phyloP scores from a whole-genome alignment of 2,888 invertebrate species.

The Noctuana brunneofusca region DNA sequence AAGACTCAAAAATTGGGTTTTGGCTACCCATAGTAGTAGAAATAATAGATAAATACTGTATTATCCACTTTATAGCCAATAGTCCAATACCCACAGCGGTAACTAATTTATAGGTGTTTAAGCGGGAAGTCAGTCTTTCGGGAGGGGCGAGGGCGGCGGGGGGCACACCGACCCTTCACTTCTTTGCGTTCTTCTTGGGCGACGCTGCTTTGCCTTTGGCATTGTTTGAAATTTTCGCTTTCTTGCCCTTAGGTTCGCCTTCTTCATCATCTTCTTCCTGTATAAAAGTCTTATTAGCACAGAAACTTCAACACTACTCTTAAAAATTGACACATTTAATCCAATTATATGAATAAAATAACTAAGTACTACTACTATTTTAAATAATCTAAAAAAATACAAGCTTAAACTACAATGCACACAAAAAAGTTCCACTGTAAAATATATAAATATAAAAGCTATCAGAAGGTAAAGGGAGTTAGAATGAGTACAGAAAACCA shows the following conservation, averaged over 20 bases:
- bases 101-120: neutral
- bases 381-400: neutral
- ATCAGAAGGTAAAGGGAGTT: conserved; percentile 76
- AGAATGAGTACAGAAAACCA: conserved; percentile 79
- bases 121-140: conserved; percentile 36
- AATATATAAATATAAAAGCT: conserved; percentile 40
- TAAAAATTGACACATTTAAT: too few species aligned
- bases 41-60: neutral
- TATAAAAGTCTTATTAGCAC: conserved; percentile 33
- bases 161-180: conserved; percentile 59
- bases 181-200: conserved; percentile 87
- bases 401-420: neutral
- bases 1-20: too few species aligned
- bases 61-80: conserved; percentile 32
- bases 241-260: conserved; percentile 90
- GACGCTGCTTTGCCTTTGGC: conserved; percentile 87
- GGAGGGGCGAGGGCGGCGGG: conserved; percentile 40
- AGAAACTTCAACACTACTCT: neutral
- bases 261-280: conserved; percentile 89
- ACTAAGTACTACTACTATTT: neutral
- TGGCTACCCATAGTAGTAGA: neutral
- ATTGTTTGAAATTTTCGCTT: conserved; percentile 88
- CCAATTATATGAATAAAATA: neutral
- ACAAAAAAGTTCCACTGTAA: conserved; percentile 1
- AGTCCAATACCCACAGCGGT: conserved; percentile 30